These are phyloP conservation scores for Danio albolineatus DNA, from an alignment of 2,797 vertebrate genomes.

Conservation along the genomic window DNA sequence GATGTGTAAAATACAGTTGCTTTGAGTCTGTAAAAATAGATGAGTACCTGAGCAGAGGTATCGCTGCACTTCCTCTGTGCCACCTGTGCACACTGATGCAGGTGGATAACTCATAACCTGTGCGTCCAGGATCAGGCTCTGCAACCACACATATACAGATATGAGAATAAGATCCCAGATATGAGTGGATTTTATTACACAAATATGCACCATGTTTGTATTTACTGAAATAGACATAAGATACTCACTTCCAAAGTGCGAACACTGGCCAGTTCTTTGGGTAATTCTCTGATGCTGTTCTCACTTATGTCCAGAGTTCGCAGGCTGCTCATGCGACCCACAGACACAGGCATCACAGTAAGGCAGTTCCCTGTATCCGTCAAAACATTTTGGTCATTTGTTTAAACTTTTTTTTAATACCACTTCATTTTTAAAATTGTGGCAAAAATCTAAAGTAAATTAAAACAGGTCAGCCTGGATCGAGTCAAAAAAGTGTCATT, in stretches of 20 bases:
- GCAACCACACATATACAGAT: slow-evolving; percentile 54
- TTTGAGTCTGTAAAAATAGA: not conserved
- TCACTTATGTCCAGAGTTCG: slow-evolving; percentile 86
- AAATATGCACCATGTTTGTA: not conserved
- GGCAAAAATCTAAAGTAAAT: not conserved
- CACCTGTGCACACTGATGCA: slow-evolving; percentile 79
- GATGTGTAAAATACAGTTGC: not conserved
- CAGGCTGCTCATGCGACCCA: slow-evolving; percentile 83
- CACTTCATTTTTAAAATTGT: not conserved
- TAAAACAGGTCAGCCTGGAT: too few relatives aligned
- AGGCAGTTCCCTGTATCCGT: slow-evolving; percentile 84
- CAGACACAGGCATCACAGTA: slow-evolving; percentile 76
- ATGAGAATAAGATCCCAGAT: not conserved
- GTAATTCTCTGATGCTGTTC: slow-evolving; percentile 83
- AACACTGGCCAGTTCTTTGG: slow-evolving; percentile 79
- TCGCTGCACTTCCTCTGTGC: slow-evolving; percentile 87
- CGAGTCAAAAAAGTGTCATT: too few relatives aligned
- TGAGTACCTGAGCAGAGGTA: slow-evolving; percentile 88
- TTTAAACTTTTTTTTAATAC: not conserved
- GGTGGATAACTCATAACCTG: slow-evolving; percentile 85
- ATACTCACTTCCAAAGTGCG: slow-evolving; percentile 85
- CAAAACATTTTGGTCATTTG: not conserved
- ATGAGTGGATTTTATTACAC: not conserved
- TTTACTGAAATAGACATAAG: not conserved
- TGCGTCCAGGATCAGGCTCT: slow-evolving; percentile 87